A percentile compares a stretch with the other conserved stretches of the same genome.
Conservation (phyloP, 2,888 invertebrate genomes). For the Amiota minor region DNA sequence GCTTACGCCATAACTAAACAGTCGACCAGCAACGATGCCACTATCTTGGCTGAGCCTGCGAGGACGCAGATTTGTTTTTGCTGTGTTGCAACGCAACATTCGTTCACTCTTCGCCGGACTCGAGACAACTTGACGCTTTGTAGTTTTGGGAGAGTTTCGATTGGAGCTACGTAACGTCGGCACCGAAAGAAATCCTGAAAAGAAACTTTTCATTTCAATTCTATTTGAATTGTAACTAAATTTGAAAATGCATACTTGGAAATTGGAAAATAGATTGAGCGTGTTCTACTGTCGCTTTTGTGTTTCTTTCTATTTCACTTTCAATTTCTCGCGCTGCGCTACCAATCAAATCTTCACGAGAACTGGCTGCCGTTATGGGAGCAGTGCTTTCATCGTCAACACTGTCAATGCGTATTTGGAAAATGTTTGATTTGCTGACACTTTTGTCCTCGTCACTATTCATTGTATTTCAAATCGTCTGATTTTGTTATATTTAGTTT, state of each 20-base stretch:
- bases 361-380: slow-evolving; percentile 65
- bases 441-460: slow-evolving; percentile 43
- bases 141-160: slow-evolving; percentile 44
- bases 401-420: slow-evolving; percentile 65
- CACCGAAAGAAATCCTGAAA: slow-evolving; percentile 69
- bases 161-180: slow-evolving; percentile 64
- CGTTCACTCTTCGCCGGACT: slow-evolving; percentile 71
- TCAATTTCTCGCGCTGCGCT: slow-evolving; percentile 46
- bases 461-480: slow-evolving; percentile 43
- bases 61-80: slow-evolving; percentile 52
- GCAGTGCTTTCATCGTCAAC: slow-evolving; percentile 63
- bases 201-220: not conserved
- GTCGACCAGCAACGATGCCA: slow-evolving; percentile 69
- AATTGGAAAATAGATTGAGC: slow-evolving; percentile 54
- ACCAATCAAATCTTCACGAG: slow-evolving; percentile 67
- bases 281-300: not conserved
- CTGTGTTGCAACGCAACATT: slow-evolving; percentile 46
- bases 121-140: slow-evolving; percentile 68
- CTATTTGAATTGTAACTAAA: not conserved
- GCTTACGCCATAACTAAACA: slow-evolving; percentile 62
- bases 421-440: slow-evolving; percentile 49
- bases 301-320: slow-evolving; percentile 39
- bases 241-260: slow-evolving; percentile 48
- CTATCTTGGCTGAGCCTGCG: slow-evolving; percentile 72
- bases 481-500: not conserved